Conservation (phyloP, 2,888 invertebrate species). For the Andrena chrysosceles region DNA sequence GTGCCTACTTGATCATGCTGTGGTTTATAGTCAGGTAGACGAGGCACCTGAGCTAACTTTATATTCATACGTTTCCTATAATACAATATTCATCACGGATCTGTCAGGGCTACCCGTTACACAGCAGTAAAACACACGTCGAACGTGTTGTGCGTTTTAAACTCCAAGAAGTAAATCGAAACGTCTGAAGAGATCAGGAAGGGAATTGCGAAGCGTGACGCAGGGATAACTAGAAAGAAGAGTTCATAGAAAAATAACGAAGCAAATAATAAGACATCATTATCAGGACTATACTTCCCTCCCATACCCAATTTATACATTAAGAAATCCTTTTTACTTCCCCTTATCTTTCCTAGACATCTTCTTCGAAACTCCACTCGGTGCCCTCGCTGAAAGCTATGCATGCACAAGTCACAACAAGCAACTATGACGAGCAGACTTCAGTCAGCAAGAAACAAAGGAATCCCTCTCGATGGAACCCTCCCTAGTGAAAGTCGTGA, state of each 20-base stretch:
- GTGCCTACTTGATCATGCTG: background rate
- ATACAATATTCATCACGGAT: conserved; percentile 39
- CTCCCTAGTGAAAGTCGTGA: too few species aligned
- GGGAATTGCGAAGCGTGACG: background rate
- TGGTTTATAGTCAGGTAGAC: too few species aligned
- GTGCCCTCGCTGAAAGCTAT: too few species aligned
- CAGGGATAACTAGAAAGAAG: background rate
- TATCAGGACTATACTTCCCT: background rate
- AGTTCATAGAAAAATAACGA: background rate
- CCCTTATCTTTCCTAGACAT: too few species aligned
- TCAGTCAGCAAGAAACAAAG: too few species aligned
- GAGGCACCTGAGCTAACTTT: background rate
- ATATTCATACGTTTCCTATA: conserved; percentile 12
- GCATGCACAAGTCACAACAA: too few species aligned
- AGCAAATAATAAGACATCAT: background rate
- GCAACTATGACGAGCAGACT: too few species aligned
- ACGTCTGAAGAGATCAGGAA: background rate
- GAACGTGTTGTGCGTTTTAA: conserved; percentile 28
- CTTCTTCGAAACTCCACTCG: too few species aligned
- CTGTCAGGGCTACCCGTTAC: background rate
- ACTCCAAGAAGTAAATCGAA: conserved; percentile 31
- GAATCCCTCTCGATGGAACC: too few species aligned
- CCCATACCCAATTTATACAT: background rate
- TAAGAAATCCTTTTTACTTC: too few species aligned
- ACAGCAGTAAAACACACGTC: conserved; percentile 18